Evolutionary conservation across 2,888 invertebrate genomes (phyloP), one percentile per base, ranked within the genome.

Genomic region (Tetheella fluctuosa): DNA sequence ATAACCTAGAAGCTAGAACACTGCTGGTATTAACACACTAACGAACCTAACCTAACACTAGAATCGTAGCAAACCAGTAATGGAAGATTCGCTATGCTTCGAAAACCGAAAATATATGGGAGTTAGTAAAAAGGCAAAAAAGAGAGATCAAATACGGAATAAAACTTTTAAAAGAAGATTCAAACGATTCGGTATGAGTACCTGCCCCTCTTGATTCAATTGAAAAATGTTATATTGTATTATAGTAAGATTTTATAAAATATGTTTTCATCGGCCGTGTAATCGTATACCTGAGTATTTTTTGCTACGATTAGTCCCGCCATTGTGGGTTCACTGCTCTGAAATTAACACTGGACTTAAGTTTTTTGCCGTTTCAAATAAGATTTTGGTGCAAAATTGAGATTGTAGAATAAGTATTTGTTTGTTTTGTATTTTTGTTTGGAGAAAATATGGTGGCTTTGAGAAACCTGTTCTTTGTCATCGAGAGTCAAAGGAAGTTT

Each of bases 261-360:
- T n/a, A n/a, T n/a, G 5, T 20, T 48, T 48, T 10, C 48, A 0
- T 48, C 20, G 20, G 48, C 20, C n/a, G 20, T n/a, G 48, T 48
- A 48, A 8, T n/a, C 15, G 42, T 48, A 20, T 52, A 57, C 20
- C 56, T 58, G 58, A 25, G 60, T 17, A 20, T 71, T 80, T 77
- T 78, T 76, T 77, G 67, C 66, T n/a, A 60, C 72, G 72, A 75
- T 77, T 77, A 76, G 75, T 76, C 67, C 69, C 77, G 74, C 74
- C 70, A 74, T 56, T 52, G 59, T 37, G 66, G 63, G 78, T 64
- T 77, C 75, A 73, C 60, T 65, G 77, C 64, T 64, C 77, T 58
- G 53, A 62, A 65, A 69, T 69, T 67, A 60, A 62, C 63, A 61
- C 37, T 54, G 54, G 55, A 34, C 59, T 52, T 56, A 34, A 15